Base-by-base conservation (phyloP, 1,140 invertebrate genomes). In the Drosophila takahashii region DNA sequence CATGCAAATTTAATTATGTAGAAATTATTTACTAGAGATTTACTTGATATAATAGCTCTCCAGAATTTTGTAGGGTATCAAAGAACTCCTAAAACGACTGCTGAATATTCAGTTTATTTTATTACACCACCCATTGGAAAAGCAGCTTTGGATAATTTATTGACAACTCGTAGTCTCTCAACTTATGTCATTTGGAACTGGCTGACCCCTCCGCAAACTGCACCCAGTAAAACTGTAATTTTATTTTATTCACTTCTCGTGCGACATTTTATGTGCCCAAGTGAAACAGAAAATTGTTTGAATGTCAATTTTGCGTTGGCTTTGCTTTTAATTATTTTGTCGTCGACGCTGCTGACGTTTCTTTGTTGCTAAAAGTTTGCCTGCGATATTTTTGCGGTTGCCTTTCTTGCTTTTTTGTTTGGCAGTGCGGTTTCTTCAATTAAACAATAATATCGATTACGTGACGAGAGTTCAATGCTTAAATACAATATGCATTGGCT, bases 361-460 rank as follows among this genome's bases (percentile, higher is more conserved):
- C 39, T 52, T 57, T 57, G 58, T 36, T 50, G 27, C 32, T 34
- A 27, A 62, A 22, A 62, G 15, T 62, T 61, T 26, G 48, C 44
- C 34, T 48, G 44, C 4, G 62, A 36, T 32, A 36, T 22, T 45
- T 69, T 61, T 9, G 57, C 34, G 22, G 29, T 60, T 26, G 29
- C 29, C 26, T 36, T 26, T n/a, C 13, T 27, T 47, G 13, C 7
- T 29, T 65, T 58, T 37, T 69, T 41, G 15, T 16, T 37, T 18
- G 50, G 18, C 53, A 36, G 41, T 65, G 44, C 50, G 47, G 59
- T 65, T 65, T 65, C 47, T 52, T 75, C 39, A 65, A 75, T 65
- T 75, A 75, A 66, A 75, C 71, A 75, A 75, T 58, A 65, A 75
- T 75, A 65, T 52, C 37, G 52, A 75, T 75, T 75, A 75, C 71